A percentile compares a stretch with the other conserved stretches of the same genome.
Conservation (phyloP, 1,140 invertebrate species). For the Pachypeltis micranthus region DNA sequence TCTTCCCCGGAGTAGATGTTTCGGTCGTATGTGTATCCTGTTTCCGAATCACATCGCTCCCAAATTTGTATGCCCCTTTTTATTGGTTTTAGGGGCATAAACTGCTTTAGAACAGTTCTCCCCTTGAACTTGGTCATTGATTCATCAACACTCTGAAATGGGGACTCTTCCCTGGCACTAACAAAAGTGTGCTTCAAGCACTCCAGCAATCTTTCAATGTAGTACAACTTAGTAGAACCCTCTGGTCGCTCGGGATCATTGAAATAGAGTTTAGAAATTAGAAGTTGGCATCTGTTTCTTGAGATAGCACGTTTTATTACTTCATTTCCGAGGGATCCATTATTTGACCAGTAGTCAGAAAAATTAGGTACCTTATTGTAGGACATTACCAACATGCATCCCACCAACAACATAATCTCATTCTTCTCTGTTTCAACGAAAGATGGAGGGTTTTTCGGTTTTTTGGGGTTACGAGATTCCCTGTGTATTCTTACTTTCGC, state of each 20-base stretch:
- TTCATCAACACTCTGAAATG: slow-evolving; percentile 24
- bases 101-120: slow-evolving; percentile 26
- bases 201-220: slow-evolving; percentile 24
- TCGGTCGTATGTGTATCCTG: slow-evolving; percentile 28
- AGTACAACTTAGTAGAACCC: slow-evolving; percentile 24
- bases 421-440: neutral
- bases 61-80: slow-evolving; percentile 33
- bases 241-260: slow-evolving; percentile 22
- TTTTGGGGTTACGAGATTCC: no score
- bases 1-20: slow-evolving; percentile 29
- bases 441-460: no score
- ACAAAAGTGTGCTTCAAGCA: slow-evolving; percentile 25
- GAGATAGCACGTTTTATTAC: slow-evolving; percentile 26
- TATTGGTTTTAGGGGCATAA: slow-evolving; percentile 30
- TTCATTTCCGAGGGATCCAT: slow-evolving; percentile 27
- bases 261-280: slow-evolving; percentile 29
- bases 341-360: slow-evolving; percentile 24
- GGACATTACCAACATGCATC: slow-evolving; percentile 19
- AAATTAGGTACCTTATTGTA: slow-evolving; percentile 19
- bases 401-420: slow-evolving; percentile 19
- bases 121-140: slow-evolving; percentile 29
- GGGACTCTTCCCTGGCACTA: slow-evolving; percentile 16
- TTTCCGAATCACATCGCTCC: slow-evolving; percentile 27
- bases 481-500: no score
- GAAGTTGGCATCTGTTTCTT: slow-evolving; percentile 25